Evolutionary conservation across 2,113 vertebrate species (phyloP).

Genomic region (Carassius auratus): DNA sequence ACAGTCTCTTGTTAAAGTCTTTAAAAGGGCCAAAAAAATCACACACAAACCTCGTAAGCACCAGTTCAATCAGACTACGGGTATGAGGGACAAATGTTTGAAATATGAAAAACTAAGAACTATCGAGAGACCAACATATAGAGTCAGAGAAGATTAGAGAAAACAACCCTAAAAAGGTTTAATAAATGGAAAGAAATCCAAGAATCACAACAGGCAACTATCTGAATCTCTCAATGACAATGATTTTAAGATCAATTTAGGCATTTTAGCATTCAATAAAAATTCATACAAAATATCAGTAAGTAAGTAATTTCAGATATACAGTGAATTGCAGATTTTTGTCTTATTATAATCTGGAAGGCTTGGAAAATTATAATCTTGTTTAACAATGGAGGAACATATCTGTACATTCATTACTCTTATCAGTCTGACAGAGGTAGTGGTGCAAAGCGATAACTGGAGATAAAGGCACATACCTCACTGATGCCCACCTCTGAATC

Average conservation of each 20-base stretch:
- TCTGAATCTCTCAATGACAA: not conserved
- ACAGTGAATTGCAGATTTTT: not conserved
- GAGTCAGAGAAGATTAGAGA: not conserved
- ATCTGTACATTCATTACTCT: not conserved
- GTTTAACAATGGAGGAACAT: not conserved
- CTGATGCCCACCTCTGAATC: not conserved
- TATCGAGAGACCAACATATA: not conserved
- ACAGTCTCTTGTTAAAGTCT: not conserved
- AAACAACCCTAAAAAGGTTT: not conserved
- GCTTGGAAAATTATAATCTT: not conserved
- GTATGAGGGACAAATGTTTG: not conserved
- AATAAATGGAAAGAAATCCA: not conserved
- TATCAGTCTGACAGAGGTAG: not conserved
- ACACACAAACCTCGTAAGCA: not conserved
- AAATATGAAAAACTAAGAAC: not conserved
- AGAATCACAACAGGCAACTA: not conserved
- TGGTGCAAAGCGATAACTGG: not conserved
- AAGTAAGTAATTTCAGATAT: not conserved
- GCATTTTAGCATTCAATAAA: not conserved
- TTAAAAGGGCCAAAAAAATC: not conserved
- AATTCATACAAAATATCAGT: not conserved
- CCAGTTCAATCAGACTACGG: too few relatives aligned
- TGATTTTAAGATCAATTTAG: not conserved
- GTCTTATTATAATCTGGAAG: not conserved
- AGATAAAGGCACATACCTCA: constrained; percentile 27